Base-by-base conservation (phyloP, 1,140 invertebrate species). In the Polypedilum vanderplanki region DNA sequence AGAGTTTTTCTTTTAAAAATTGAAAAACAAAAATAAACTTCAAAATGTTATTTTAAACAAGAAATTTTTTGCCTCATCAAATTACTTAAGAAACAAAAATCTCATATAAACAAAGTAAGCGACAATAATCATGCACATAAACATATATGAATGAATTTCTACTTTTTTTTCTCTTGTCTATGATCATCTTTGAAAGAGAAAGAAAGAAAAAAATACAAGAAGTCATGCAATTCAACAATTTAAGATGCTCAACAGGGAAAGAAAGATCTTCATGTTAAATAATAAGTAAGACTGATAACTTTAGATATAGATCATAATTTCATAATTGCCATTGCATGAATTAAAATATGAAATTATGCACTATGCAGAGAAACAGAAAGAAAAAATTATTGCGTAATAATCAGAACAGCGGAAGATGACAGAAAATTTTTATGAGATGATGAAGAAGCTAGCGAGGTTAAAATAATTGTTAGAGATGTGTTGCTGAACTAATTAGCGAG, bases 281-380 rank as follows among this genome's bases (percentile, higher is more conserved):
- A 70, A 18, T 70, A 57, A 57, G n/a, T 57, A 12, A 57, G n/a
- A 12, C 46, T 57, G 12, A 12, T 57, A 12, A 15, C n/a, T 15
- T 12, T 15, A 57, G 46, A 57, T 57, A 57, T n/a, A 57, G 46
- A 57, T 57, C 46, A 57, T 57, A 57, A 57, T 57, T 57, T 57
- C 46, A 57, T 57, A 57, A 57, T 57, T 57, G 46, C 46, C 46
- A 57, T 57, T 57, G 46, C 46, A 57, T 57, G 46, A 57, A 57
- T 57, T 57, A n/a, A n/a, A 57, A 57, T 57, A 57, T 57, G 15
- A n/a, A 12, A 57, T 57, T 57, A 57, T 57, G 46, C 46, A 57
- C 12, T n/a, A 57, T 57, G 46, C 15, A n/a, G 12, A 57, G 12
- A n/a, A 33, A 33, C 41, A 46, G 15, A 10, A 15, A 46, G 9